Percentiles rank a stretch among this genome's conserved stretches.
These are phyloP conservation scores for Gymnocephalus cernua DNA, from an alignment of 2,113 vertebrate species.

Conservation along the genomic window DNA sequence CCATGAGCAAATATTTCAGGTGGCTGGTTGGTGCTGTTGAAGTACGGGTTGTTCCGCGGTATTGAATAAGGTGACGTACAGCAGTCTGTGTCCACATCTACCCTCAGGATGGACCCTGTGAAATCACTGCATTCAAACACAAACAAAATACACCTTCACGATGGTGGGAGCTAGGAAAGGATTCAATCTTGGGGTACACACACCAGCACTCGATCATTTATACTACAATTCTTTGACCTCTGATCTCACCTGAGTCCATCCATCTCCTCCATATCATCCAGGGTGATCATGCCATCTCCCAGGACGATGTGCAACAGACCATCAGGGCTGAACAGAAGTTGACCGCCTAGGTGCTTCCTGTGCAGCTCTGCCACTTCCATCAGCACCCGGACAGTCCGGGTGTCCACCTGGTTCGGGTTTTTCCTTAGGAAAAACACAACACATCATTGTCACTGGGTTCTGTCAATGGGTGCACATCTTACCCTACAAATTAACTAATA, in stretches of 20 bases:
- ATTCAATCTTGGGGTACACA: slow-evolving; percentile 20
- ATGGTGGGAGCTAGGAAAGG: slow-evolving; percentile 13
- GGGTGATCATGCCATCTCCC: slow-evolving; percentile 98
- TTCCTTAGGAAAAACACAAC: slow-evolving; percentile 83
- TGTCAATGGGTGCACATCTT: slow-evolving; percentile 7
- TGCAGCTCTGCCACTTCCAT: slow-evolving; percentile 98
- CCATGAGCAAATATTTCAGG: slow-evolving; percentile 98
- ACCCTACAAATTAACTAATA: background rate
- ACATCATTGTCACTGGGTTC: background rate
- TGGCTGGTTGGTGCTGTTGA: slow-evolving; percentile 98
- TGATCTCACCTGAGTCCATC: slow-evolving; percentile 94
- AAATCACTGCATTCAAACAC: slow-evolving; percentile 90
- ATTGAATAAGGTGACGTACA: slow-evolving; percentile 92
- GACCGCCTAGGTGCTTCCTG: slow-evolving; percentile 96
- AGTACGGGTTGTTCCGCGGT: slow-evolving; percentile 95
- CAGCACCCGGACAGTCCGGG: slow-evolving; percentile 90
- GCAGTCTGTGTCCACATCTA: slow-evolving; percentile 92
- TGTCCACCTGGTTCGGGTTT: slow-evolving; percentile 95
- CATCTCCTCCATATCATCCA: slow-evolving; percentile 99
- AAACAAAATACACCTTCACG: slow-evolving; percentile 40
- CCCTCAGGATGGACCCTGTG: slow-evolving; percentile 95
- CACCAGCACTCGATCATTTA: background rate
- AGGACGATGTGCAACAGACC: slow-evolving; percentile 95
- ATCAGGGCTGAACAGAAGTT: slow-evolving; percentile 93
- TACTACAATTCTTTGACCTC: slow-evolving; percentile 5